Conservation (phyloP, 64 coral and sea anemone genomes). For the Hydrozoanthus tunicans region DNA sequence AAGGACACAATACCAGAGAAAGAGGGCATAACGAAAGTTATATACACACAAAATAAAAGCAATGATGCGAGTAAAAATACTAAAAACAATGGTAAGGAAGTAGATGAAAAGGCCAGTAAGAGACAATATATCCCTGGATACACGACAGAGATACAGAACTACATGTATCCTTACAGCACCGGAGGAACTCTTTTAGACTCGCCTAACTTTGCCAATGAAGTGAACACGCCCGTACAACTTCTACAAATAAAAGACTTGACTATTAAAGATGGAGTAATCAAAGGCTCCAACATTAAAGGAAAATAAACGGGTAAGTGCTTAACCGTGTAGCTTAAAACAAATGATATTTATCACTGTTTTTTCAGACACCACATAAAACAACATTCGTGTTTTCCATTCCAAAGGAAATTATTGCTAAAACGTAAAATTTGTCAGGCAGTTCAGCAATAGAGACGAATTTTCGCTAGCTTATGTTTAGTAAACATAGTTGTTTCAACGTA, state of each 20-base stretch:
- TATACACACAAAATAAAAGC: constrained; percentile 28
- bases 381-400: no score
- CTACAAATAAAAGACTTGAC: constrained; percentile 37
- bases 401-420: no score
- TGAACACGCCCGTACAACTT: constrained; percentile 39
- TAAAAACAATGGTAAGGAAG: background rate
- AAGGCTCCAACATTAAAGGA: constrained; percentile 23
- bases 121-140: constrained; percentile 49
- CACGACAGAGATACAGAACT: constrained; percentile 1
- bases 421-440: no score
- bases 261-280: constrained; percentile 53
- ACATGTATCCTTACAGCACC: constrained; percentile 19
- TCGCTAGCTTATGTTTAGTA: no score
- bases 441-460: no score
- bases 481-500: no score
- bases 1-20: constrained; percentile 1
- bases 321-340: background rate
- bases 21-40: constrained; percentile 40
- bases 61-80: background rate
- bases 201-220: constrained; percentile 30
- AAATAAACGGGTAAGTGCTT: constrained; percentile 46
- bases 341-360: background rate
- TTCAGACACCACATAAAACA: background rate
- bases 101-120: constrained; percentile 19
- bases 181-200: background rate